These are phyloP conservation scores for Dione juno DNA, from an alignment of 2,888 invertebrate genomes.

Conservation along the genomic window DNA sequence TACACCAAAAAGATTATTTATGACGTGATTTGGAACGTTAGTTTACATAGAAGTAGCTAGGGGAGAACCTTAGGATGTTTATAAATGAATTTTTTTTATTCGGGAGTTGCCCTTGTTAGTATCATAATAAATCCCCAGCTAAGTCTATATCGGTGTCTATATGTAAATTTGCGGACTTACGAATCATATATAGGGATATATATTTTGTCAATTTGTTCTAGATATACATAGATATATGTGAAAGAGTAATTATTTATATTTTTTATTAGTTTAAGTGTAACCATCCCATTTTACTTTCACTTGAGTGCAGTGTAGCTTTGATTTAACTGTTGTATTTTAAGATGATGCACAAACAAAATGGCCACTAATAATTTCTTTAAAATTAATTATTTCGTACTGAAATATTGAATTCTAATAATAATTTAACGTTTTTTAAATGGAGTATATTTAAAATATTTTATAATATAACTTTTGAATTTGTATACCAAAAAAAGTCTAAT, in stretches of 20 bases:
- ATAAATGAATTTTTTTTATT: background rate
- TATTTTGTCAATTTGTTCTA: slow-evolving; percentile 80
- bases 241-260: slow-evolving; percentile 53
- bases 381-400: slow-evolving; percentile 10
- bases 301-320: slow-evolving; percentile 46
- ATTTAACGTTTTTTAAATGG: slow-evolving; percentile 13
- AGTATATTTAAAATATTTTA: slow-evolving; percentile 23
- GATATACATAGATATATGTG: slow-evolving; percentile 57
- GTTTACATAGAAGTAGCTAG: slow-evolving; percentile 47
- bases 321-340: slow-evolving; percentile 34
- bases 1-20: slow-evolving; percentile 62
- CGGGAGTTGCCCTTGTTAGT: slow-evolving; percentile 1
- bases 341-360: slow-evolving; percentile 18
- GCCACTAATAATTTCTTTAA: slow-evolving; percentile 9
- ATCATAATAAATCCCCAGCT: slow-evolving; percentile 13
- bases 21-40: slow-evolving; percentile 63
- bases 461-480: slow-evolving; percentile 26
- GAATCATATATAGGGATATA: slow-evolving; percentile 56
- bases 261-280: slow-evolving; percentile 49
- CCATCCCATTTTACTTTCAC: slow-evolving; percentile 38
- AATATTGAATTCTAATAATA: slow-evolving; percentile 17
- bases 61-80: slow-evolving; percentile 10
- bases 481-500: slow-evolving; percentile 21
- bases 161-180: slow-evolving; percentile 66
- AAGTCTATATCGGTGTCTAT: slow-evolving; percentile 54